Evolutionary conservation across 2,113 vertebrate genomes (phyloP).

Genomic region (Eulemur macaco): DNA sequence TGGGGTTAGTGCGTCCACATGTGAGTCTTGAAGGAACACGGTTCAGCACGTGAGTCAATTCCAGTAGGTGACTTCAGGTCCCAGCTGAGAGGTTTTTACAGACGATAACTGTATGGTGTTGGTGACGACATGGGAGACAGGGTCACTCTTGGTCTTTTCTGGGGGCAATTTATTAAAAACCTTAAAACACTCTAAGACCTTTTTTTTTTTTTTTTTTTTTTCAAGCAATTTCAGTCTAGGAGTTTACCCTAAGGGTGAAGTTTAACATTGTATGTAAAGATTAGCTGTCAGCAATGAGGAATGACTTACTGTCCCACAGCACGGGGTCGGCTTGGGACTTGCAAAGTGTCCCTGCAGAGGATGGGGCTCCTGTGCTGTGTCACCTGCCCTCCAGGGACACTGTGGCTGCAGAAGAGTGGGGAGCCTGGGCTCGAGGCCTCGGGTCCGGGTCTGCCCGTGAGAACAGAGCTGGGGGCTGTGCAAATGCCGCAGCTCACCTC

Average conservation of each 20-base stretch:
- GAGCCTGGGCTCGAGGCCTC: fast-evolving
- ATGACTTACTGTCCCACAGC: not conserved
- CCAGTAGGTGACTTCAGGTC: not conserved
- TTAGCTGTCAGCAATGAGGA: not conserved
- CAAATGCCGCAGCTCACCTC: fast-evolving
- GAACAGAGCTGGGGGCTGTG: not conserved
- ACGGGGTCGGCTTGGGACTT: not conserved
- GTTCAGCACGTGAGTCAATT: not conserved
- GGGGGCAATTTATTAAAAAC: not conserved
- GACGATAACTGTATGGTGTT: not conserved
- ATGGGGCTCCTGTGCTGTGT: not conserved
- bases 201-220: not conserved
- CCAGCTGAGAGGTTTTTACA: not conserved
- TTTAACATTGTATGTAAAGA: not conserved
- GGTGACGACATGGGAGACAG: fast-evolving
- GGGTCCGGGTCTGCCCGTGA: not conserved
- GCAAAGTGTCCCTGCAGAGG: not conserved
- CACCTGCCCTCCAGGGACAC: not conserved
- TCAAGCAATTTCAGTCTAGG: not conserved
- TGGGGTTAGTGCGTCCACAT: fast-evolving
- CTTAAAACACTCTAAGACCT: not conserved
- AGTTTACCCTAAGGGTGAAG: not conserved
- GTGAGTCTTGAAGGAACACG: not conserved
- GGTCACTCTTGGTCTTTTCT: not conserved
- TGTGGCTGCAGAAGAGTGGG: not conserved